Evolutionary conservation across 2,797 vertebrate genomes (phyloP).

Genomic region (Argyrosomus regius): DNA sequence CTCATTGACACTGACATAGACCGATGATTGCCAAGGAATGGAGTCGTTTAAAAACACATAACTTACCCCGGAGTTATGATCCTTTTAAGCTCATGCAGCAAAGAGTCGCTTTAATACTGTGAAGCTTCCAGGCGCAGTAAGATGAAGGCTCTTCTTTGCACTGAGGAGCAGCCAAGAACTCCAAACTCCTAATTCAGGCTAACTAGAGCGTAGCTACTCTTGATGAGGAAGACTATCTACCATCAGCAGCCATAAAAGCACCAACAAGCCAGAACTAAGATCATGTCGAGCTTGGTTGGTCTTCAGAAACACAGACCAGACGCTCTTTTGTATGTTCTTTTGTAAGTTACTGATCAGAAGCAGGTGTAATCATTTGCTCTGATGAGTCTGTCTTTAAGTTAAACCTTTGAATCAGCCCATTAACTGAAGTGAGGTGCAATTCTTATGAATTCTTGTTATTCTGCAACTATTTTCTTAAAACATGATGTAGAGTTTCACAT

Average conservation of each 20-base stretch:
- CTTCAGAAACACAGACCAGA: not conserved
- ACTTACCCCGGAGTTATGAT: not conserved
- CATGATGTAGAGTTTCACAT: not conserved
- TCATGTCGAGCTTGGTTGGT: not conserved
- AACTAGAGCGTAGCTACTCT: not conserved
- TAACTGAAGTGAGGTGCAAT: no score
- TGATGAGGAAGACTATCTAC: not conserved
- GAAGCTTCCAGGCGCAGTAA: not conserved
- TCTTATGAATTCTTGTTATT: no score
- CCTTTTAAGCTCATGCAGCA: not conserved
- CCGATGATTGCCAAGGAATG: not conserved
- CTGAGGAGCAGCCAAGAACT: conserved; percentile 7
- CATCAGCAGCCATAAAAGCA: not conserved
- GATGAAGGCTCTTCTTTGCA: not conserved
- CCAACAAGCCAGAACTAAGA: not conserved
- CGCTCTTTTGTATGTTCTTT: not conserved
- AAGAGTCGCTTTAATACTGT: not conserved
- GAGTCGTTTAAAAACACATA: not conserved
- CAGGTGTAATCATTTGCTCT: conserved; percentile 21
- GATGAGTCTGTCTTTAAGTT: not conserved
- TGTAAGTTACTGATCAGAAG: not conserved
- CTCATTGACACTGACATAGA: no score
- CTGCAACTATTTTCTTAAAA: not conserved
- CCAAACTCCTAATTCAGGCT: not conserved
- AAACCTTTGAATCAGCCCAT: not conserved